Base-by-base conservation (phyloP, 2,888 invertebrate species). In the Bombyx huttoni region DNA sequence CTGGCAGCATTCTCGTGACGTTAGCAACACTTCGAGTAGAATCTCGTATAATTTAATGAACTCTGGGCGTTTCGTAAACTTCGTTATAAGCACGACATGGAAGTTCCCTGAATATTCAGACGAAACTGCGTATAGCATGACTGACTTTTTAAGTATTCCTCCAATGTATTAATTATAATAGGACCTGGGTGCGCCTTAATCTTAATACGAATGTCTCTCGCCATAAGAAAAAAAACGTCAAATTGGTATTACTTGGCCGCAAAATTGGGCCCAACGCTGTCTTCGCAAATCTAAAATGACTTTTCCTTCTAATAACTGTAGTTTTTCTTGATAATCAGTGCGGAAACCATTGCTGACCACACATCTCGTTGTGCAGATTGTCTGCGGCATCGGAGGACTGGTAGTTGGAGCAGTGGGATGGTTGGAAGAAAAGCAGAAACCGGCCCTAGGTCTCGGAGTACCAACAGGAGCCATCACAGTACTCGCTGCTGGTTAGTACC, bases 401-500 rank as follows among this genome's bases (percentile, higher is more conserved):
- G 90, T 90, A 10, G 86, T 91, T 55, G 90, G 90, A 0, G 90
- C 90, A 0, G 90, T 91, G 0, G 90, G 90, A 0, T 90, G 90
- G 78, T 69, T 91, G 50, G 90, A 90, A 57, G 90, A 91, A 64
- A 73, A 85, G 49, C 75, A 89, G 53, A 81, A 84, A 49, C 81
- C 84, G 2, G 88, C 83, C 12, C 67, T 91, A 5, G 90, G 90
- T 0, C 76, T 91, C 0, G 90, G 90, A 5, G 89, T 90, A 9
- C 90, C 90, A 0, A 82, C 90, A 3, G 91, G 91, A 7, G 86
- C 87, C 0, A 71, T 90, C 53, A 90, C 90, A 0, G 89, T 90
- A 0, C 65, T 90, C 1, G 90, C 90, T 50, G 90, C 88, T 65
- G 80, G 87, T 87, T 68, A 64, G 70, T 60, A 7, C 50, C 40